These are phyloP conservation scores for Vultur gryphus DNA, from an alignment of 2,797 vertebrate species.

Conservation along the genomic window DNA sequence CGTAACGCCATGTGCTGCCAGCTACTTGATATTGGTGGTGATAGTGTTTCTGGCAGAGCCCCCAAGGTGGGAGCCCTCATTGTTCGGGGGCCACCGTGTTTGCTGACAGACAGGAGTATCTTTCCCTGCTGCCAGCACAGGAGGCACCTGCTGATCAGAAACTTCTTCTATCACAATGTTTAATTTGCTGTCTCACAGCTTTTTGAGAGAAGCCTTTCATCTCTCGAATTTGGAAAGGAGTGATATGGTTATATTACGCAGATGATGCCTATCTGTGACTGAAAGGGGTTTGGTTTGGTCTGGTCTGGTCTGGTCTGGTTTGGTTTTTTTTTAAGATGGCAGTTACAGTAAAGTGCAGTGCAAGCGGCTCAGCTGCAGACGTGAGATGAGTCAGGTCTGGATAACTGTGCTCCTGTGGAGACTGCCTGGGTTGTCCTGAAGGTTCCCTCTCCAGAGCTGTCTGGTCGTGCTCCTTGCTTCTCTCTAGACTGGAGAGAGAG, in stretches of 20 bases:
- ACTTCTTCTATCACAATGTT: neutral
- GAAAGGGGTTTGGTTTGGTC: neutral
- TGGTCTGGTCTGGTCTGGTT: neutral
- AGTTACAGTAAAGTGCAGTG: neutral
- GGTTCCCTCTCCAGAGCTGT: neutral
- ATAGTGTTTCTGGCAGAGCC: slow-evolving; percentile 18
- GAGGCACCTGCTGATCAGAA: slow-evolving; percentile 44
- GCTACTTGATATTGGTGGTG: neutral
- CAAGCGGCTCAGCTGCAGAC: neutral
- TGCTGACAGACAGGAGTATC: slow-evolving; percentile 27
- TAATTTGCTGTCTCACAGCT: slow-evolving; percentile 31
- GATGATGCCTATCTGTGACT: slow-evolving; percentile 2
- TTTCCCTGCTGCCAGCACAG: neutral
- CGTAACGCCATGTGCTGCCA: neutral
- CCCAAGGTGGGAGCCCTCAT: slow-evolving; percentile 15
- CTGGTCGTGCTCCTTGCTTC: neutral
- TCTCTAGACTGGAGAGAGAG: neutral
- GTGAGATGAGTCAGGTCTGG: neutral
- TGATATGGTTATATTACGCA: neutral
- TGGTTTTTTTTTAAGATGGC: neutral
- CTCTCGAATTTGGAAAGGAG: neutral
- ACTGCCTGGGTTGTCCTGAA: neutral
- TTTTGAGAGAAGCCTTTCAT: slow-evolving; percentile 33
- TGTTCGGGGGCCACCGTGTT: neutral
- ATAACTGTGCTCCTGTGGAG: neutral